Conservation (phyloP, 2,888 invertebrate species). For the Troides oblongomaculatus region DNA sequence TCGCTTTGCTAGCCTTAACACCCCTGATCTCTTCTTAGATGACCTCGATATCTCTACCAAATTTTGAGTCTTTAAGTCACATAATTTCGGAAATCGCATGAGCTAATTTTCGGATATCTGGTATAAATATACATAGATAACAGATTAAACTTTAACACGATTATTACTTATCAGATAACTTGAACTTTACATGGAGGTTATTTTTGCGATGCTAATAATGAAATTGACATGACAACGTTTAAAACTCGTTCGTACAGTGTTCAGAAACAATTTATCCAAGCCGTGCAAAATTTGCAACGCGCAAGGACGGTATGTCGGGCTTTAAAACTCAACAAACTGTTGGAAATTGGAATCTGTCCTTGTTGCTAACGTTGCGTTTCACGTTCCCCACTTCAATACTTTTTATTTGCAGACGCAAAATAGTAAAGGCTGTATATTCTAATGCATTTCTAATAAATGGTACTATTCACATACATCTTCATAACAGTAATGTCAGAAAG, state of each 20-base stretch:
- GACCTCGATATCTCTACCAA: too few relatives aligned
- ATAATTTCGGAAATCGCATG: too few relatives aligned
- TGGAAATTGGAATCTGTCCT: background rate
- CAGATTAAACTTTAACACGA: background rate
- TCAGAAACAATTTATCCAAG: slow-evolving; percentile 15
- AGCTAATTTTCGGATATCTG: too few relatives aligned
- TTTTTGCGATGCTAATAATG: background rate
- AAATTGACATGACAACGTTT: slow-evolving; percentile 23
- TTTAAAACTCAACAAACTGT: slow-evolving; percentile 6
- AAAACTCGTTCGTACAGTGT: slow-evolving; percentile 7
- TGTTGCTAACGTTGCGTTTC: background rate
- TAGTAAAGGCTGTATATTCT: background rate
- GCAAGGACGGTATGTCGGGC: slow-evolving; percentile 2
- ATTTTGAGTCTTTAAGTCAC: too few relatives aligned
- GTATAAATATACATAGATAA: background rate
- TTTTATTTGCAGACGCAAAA: background rate
- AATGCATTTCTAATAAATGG: too few relatives aligned
- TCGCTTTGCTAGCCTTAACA: too few relatives aligned
- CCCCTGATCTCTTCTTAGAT: too few relatives aligned
- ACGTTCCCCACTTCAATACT: background rate
- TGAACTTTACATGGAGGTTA: background rate
- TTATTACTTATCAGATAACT: background rate
- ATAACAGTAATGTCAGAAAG: too few relatives aligned
- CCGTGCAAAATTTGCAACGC: slow-evolving; percentile 2
- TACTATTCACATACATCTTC: too few relatives aligned